Evolutionary conservation across 2,797 vertebrate species (phyloP).

Genomic region (Fundulus diaphanus): DNA sequence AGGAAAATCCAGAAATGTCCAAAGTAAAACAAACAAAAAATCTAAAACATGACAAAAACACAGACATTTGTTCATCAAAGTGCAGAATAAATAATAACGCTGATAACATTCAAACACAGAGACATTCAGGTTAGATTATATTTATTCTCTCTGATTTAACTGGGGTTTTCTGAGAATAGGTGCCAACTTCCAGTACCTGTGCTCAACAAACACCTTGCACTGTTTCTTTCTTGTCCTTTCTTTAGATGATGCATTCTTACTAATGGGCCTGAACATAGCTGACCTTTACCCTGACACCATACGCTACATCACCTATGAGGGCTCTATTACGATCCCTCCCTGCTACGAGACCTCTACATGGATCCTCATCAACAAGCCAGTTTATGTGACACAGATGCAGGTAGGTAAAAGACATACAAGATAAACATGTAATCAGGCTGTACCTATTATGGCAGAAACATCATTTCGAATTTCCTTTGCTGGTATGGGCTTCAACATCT

Average conservation of each 20-base stretch:
- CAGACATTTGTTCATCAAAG: not conserved
- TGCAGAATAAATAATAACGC: not conserved
- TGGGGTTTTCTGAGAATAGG: not conserved
- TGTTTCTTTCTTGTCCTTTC: not conserved
- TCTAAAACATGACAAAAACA: not conserved
- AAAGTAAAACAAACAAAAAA: too few relatives aligned
- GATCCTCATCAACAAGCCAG: slow-evolving; percentile 98
- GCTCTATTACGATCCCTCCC: slow-evolving; percentile 95
- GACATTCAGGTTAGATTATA: not conserved
- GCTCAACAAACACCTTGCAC: slow-evolving; percentile 5
- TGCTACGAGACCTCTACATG: slow-evolving; percentile 97
- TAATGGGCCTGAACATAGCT: slow-evolving; percentile 93
- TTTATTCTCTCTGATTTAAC: not conserved
- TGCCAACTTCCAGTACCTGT: too few relatives aligned
- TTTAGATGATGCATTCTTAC: slow-evolving; percentile 94
- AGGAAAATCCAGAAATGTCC: too few relatives aligned
- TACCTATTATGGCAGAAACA: slow-evolving; percentile 3
- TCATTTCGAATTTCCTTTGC: slow-evolving; percentile 18
- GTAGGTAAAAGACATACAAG: slow-evolving; percentile 70
- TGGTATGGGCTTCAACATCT: slow-evolving; percentile 9
- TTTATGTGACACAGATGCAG: slow-evolving; percentile 98
- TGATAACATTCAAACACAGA: not conserved
- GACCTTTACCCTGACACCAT: slow-evolving; percentile 95
- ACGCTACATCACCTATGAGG: slow-evolving; percentile 97
- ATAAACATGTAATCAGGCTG: not conserved